Base-by-base conservation (phyloP, 2,113 vertebrate genomes). In the Toxotes jaculatrix region DNA sequence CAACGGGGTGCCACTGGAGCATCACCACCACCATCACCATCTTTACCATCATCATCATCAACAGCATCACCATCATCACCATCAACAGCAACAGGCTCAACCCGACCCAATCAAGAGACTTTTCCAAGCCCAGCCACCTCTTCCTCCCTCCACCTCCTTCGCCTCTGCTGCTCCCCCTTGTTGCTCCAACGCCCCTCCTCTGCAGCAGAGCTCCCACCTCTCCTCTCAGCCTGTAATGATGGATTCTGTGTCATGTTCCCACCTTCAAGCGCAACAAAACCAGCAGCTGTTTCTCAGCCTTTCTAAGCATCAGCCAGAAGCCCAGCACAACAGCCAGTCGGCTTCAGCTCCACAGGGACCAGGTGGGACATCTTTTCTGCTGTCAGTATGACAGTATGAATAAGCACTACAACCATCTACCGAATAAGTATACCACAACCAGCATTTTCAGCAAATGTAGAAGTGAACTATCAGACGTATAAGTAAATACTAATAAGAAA, bases 71-170 rank as follows among this genome's bases (percentile, higher is more conserved):
- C 88, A 81, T 0, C 86, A 84, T 0, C 87, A 85, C 5, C 89
- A 81, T 0, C 86, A 87, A 1, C 84, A 85, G n/a, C 87, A 81
- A 2, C 90, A 47, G 0, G 75, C 79, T 49, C 91, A 93, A 0
- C 78, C 82, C 0, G 95, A 95, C 56, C 60, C 94, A 36, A 93
- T 97, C 80, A 42, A 86, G 91, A 13, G 93, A 95, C 95, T 96
- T n/a, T 95, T 95, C 80, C 96, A 94, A 3, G 92, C 74, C 7
- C 92, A 92, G 40, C 40, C 77, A 72, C 69, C 75, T 43, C 80
- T 49, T 77, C 66, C 21, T 3, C 70, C 84, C 4, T 43, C 79
- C 34, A 27, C 81, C 56, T 45, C 86, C 55, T 72, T 84, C 65
- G 19, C 77, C 13, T 4, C 84, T 23, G 10, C 65, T 17, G 34